Evolutionary conservation across 2,113 vertebrate genomes (phyloP), one percentile per base, ranked within the genome.

Genomic region (Chiloscyllium plagiosum): DNA sequence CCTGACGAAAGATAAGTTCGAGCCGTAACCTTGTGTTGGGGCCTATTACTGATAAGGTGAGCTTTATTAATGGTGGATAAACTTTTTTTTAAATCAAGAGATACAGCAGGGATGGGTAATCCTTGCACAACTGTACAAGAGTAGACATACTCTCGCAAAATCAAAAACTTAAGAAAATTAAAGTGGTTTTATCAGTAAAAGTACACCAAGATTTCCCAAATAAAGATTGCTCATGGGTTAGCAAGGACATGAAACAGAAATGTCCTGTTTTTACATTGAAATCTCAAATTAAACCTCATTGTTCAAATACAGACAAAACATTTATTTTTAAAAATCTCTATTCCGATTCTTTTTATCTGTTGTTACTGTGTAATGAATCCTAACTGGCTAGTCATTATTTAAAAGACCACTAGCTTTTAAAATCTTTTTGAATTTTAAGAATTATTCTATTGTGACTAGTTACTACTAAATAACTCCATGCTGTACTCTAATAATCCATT

Each of bases 1-100:
- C 69, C 94, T 72, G 94, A 76, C 42, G 24, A 95, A 72, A 72
- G 94, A 72, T 52, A 70, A 29, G 68, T 72, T 95, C 26, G 47
- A 93, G n/a, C 89, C 33, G 61, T 93, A 93, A 93, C 89, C 89
- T 17, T 65, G 33, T 93, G 61, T 33, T 22, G 89, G 61, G 89
- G 89, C 56, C 89, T 37, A 68, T 66, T 42, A 68, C 89, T 93
- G 89, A 93, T 93, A 93, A 93, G 89, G 65, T n/a, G n/a, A 66
- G 61, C 33, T 56, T 90, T 65, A 65, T 13, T 93, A 93, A 93
- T 24, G 61, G 89, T 93, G 33, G 87, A 29, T 26, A 65, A 90
- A n/a, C 56, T 33, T 68, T 66, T 66, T 37, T 61, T 61, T 56
- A 61, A 61, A 61, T 61, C 56, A 93, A 37, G 33, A 37, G n/a